Evolutionary conservation across 35 echinoderm and acorn worm genomes (phyloP).

Genomic region (Anneissia japonica): DNA sequence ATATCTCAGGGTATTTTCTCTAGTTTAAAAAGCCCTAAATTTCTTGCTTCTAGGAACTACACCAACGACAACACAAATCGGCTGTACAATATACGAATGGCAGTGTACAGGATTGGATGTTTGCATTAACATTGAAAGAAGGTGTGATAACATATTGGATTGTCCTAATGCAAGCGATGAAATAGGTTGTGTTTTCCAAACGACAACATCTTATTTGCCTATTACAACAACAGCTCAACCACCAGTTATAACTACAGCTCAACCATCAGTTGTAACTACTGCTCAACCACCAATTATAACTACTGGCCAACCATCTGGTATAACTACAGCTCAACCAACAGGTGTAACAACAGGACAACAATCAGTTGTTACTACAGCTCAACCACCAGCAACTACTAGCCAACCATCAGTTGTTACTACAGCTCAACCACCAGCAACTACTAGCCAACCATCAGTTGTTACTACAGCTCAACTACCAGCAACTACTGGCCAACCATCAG

Average conservation of each 20-base stretch:
- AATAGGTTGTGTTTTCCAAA: constrained; percentile 13
- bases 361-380: not conserved
- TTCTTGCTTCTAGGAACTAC: constrained; percentile 56
- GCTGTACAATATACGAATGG: constrained; percentile 53
- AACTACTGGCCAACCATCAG: not conserved
- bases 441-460: not conserved
- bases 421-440: not conserved
- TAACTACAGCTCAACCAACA: not conserved
- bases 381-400: not conserved
- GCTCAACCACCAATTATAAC: not conserved
- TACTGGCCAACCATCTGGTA: not conserved
- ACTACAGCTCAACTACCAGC: constrained; percentile 3
- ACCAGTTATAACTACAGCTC: constrained; percentile 1
- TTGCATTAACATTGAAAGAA: constrained; percentile 6
- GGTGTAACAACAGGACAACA: not conserved
- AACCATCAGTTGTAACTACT: not conserved
- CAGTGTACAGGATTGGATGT: constrained; percentile 11
- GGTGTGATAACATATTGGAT: constrained; percentile 15
- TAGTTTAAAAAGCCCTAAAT: no score
- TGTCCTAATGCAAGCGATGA: constrained; percentile 18
- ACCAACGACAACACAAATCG: constrained; percentile 47
- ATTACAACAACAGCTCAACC: constrained; percentile 4
- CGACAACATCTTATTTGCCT: not conserved
- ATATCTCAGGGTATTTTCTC: no score
- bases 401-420: constrained; percentile 7